A percentile compares a stretch with the other conserved stretches of the same genome.
Conservation (phyloP, 2,797 vertebrate genomes). For the Staurois parvus region DNA sequence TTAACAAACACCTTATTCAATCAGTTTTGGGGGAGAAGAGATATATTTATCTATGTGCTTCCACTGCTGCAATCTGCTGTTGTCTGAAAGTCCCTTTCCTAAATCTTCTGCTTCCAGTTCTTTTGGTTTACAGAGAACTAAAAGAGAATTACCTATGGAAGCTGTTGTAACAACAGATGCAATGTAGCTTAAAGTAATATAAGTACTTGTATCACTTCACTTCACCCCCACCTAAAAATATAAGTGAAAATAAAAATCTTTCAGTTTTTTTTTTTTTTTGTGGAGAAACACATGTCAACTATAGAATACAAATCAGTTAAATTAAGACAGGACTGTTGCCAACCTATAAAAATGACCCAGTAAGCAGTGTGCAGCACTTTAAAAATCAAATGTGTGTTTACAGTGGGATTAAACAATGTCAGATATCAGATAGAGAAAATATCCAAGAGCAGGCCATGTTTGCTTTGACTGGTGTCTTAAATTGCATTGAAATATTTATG, state of each 20-base stretch:
- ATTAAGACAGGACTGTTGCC: neutral
- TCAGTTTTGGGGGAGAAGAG: neutral
- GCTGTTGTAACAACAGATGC: neutral
- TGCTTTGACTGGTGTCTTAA: slow-evolving; percentile 66
- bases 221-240: neutral
- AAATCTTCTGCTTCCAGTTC: neutral
- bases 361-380: slow-evolving; percentile 42
- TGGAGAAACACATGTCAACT: slow-evolving; percentile 41
- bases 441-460: slow-evolving; percentile 70
- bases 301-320: neutral
- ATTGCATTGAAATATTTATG: slow-evolving; percentile 68
- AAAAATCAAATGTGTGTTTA: slow-evolving; percentile 66
- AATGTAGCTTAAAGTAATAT: neutral
- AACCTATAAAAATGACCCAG: neutral
- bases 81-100: neutral
- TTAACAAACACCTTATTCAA: too few relatives aligned
- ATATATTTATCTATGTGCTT: neutral
- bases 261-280: neutral
- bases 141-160: neutral
- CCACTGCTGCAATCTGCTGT: neutral
- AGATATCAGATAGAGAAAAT: slow-evolving; percentile 51
- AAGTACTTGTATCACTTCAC: neutral
- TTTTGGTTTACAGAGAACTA: neutral
- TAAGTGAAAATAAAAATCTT: neutral
- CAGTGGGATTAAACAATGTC: slow-evolving; percentile 67